Evolutionary conservation across 2,888 invertebrate genomes (phyloP).

Genomic region (Sinotaia quadrata): DNA sequence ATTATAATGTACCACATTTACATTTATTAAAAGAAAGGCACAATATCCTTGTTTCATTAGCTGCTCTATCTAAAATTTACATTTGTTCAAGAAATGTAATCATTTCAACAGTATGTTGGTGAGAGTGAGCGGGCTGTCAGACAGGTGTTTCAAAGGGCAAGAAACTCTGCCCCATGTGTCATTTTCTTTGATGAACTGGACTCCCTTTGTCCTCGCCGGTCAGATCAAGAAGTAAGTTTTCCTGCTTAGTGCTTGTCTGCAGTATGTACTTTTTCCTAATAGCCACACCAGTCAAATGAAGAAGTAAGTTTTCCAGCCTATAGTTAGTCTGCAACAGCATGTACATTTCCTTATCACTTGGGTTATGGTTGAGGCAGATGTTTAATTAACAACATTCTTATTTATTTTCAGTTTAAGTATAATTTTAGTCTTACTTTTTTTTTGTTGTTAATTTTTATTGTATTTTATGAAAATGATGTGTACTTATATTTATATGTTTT

Average conservation of each 20-base stretch:
- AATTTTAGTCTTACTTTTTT: too few species aligned
- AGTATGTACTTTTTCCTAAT: neutral
- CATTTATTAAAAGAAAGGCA: neutral
- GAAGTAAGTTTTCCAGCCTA: too few species aligned
- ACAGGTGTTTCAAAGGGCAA: conserved; percentile 94
- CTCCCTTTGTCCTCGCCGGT: conserved; percentile 85
- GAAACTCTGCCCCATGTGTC: conserved; percentile 96
- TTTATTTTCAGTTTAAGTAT: too few species aligned
- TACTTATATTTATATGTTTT: too few species aligned
- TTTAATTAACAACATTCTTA: too few species aligned
- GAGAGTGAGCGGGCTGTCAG: conserved; percentile 97
- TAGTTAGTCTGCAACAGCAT: too few species aligned
- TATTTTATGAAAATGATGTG: too few species aligned
- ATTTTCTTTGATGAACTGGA: conserved; percentile 97
- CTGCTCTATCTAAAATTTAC: too few species aligned
- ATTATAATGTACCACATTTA: neutral
- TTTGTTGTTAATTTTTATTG: too few species aligned
- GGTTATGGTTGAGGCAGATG: too few species aligned
- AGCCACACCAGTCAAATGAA: neutral
- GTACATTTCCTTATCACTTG: too few species aligned
- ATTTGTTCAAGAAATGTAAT: too few species aligned
- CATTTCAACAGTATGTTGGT: conserved; percentile 98
- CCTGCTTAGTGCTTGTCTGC: neutral
- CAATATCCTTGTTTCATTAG: conserved; percentile 19
- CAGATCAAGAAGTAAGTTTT: neutral